phyloP scores from a whole-genome alignment of 2,113 vertebrate species.

The Sander lucioperca region DNA sequence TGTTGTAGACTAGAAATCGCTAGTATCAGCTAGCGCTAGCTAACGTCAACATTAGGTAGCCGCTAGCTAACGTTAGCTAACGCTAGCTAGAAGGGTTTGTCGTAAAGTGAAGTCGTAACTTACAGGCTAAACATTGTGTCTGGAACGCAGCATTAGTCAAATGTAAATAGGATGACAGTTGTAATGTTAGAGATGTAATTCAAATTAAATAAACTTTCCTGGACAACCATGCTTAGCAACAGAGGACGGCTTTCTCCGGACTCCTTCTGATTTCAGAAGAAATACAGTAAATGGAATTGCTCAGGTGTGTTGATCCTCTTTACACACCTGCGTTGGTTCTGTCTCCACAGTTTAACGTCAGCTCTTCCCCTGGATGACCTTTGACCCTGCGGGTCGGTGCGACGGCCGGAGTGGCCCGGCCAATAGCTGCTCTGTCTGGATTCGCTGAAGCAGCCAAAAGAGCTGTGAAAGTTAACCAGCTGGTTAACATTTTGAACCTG shows the following conservation, averaged over 20 bases:
- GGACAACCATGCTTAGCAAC: not conserved
- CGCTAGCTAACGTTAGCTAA: too few species aligned
- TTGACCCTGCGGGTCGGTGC: slow-evolving; percentile 36
- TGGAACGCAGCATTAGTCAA: too few species aligned
- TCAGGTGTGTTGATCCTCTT: not conserved
- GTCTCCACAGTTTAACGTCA: slow-evolving; percentile 72
- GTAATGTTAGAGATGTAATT: not conserved
- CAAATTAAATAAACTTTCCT: too few species aligned
- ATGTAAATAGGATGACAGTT: not conserved
- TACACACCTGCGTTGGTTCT: slow-evolving; percentile 55
- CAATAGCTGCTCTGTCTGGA: not conserved
- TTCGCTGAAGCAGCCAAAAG: slow-evolving; percentile 26
- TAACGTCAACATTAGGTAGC: too few species aligned
- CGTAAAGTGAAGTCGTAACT: too few species aligned
- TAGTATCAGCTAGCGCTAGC: too few species aligned
- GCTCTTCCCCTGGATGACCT: slow-evolving; percentile 30
- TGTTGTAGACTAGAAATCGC: too few species aligned
- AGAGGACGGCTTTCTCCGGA: not conserved
- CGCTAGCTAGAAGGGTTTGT: too few species aligned
- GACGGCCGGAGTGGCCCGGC: slow-evolving; percentile 8
- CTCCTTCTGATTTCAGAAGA: too few species aligned
- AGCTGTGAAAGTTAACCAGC: slow-evolving; percentile 50
- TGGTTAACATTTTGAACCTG: slow-evolving; percentile 65
- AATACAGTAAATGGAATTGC: too few species aligned
- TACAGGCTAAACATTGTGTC: too few species aligned